Conservation (phyloP, 2,888 invertebrate genomes). For the Leptinotarsa haldemani region DNA sequence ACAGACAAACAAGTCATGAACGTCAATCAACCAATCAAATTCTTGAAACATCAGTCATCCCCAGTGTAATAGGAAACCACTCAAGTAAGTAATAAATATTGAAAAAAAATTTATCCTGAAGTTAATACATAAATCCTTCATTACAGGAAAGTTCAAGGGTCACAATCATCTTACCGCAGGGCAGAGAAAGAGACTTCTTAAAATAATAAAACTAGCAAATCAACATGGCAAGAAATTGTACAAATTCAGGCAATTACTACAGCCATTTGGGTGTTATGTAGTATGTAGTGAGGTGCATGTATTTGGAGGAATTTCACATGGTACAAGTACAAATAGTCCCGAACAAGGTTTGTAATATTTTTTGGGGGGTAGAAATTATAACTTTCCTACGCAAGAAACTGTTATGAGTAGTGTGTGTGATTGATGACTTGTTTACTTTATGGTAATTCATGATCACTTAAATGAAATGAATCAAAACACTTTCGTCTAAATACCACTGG, state of each 20-base stretch:
- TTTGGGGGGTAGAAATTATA: no score
- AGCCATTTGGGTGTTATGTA: constrained; percentile 6
- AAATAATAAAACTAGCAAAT: constrained; percentile 15
- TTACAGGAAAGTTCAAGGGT: constrained; percentile 16
- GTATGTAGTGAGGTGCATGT: constrained; percentile 11
- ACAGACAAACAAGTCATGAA: background rate
- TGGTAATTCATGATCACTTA: no score
- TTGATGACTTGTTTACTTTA: no score
- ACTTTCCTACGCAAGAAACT: no score
- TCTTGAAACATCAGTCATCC: background rate
- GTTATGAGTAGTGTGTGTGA: no score
- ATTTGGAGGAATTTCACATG: background rate
- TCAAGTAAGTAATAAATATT: background rate
- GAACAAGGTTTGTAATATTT: background rate
- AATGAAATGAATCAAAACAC: no score
- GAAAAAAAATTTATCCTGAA: background rate
- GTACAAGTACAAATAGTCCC: background rate
- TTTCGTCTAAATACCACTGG: no score
- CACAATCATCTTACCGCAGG: background rate
- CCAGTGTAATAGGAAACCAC: background rate
- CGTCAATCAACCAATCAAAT: constrained; percentile 2
- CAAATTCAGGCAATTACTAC: constrained; percentile 11
- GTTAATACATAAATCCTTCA: background rate
- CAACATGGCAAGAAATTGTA: constrained; percentile 13
- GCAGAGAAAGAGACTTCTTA: background rate